Base-by-base conservation (phyloP, 2,113 vertebrate genomes). In the Sigmodon hispidus region DNA sequence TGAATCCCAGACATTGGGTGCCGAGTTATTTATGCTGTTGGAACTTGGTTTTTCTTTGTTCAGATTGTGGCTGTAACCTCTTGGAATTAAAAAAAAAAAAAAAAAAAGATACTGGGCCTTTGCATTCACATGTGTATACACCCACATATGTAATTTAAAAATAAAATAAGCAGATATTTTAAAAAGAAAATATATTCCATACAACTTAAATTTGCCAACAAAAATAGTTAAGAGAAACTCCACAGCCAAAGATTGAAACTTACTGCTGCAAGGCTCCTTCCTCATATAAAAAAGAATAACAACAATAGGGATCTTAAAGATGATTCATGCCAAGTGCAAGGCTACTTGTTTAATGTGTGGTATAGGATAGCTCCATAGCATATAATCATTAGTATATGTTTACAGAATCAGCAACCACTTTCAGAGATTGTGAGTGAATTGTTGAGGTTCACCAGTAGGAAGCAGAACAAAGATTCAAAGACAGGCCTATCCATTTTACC, bases 391-490 rank as follows among this genome's bases (percentile, higher is more conserved):
- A 80, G 17, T 96, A 9, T 75, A 91, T 67, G 22, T 61, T 77
- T 91, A 85, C 4, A 87, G 40, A 96, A 79, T 83, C 73, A 95
- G 69, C 88, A 92, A 89, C 24, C 40, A 81, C n/a, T 40, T 45
- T 89, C 48, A 91, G 59, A 87, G 50, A 81, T 79, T 2, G 15
- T 12, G 55, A 67, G 4, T 29, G 21, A 94, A 52, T 83, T 77
- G 63, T 88, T 89, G 73, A 73, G 8, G 11, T 75, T 29, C n/a
- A 4, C 7, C 40, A 52, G 2, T 85, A 50, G 4, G n/a, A 79
- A 22, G 4, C 24, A 83, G 8, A 93, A 91, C 24, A 31, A 89
- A 94, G 13, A 75, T 93, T 73, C 15, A 89, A 91, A 86, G 4
- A 8, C 52, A 90, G 26, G 7, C 91, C 13, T 34, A 5, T 80